These are phyloP conservation scores for Brachypalpus laphriformis DNA, from an alignment of 2,888 invertebrate genomes.

Conservation along the genomic window DNA sequence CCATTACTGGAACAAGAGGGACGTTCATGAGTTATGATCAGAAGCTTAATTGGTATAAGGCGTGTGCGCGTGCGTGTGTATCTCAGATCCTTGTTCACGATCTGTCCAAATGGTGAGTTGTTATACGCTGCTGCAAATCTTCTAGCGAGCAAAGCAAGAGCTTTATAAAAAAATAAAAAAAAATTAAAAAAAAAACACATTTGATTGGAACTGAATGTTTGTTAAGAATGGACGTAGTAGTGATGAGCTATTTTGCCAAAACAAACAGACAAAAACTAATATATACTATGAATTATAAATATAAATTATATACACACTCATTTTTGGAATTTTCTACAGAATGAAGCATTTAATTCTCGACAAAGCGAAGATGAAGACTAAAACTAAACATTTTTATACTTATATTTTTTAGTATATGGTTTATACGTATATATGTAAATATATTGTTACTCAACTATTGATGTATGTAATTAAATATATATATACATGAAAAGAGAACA, in stretches of 20 bases:
- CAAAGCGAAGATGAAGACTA: slow-evolving; percentile 72
- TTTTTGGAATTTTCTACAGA: slow-evolving; percentile 71
- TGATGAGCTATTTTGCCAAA: slow-evolving; percentile 60
- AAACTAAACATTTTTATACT: slow-evolving; percentile 71
- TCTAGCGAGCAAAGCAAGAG: slow-evolving; percentile 18
- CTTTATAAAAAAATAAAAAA: slow-evolving; percentile 18
- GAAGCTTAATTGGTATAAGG: slow-evolving; percentile 75
- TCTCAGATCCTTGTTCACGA: neutral
- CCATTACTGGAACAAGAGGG: slow-evolving; percentile 76
- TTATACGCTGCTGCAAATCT: neutral
- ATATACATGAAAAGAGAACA: slow-evolving; percentile 11
- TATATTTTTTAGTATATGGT: slow-evolving; percentile 54
- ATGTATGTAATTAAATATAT: slow-evolving; percentile 67
- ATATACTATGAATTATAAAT: slow-evolving; percentile 15
- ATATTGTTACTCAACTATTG: slow-evolving; percentile 61
- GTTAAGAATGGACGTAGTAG: slow-evolving; percentile 27
- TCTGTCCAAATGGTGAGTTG: slow-evolving; percentile 61
- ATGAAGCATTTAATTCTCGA: slow-evolving; percentile 69
- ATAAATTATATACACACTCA: slow-evolving; percentile 25
- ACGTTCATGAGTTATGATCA: slow-evolving; percentile 78
- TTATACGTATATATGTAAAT: slow-evolving; percentile 38
- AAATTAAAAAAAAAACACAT: neutral
- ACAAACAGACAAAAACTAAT: slow-evolving; percentile 33
- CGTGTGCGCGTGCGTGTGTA: neutral
- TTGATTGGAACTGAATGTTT: slow-evolving; percentile 57